Base-by-base conservation (phyloP, 2,888 invertebrate genomes). In the Dyspetes luteomarginatus region DNA sequence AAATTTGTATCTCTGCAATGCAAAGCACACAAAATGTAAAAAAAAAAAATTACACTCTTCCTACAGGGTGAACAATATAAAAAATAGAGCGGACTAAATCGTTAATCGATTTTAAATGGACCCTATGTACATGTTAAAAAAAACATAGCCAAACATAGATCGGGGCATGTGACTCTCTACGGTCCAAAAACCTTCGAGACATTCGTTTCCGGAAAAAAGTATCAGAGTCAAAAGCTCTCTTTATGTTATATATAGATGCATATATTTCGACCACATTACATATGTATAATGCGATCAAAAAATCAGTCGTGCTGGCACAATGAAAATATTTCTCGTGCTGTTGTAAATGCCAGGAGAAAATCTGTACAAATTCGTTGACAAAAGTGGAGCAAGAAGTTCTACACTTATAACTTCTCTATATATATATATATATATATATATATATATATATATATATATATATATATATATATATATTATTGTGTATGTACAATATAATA, bases 201-300 rank as follows among this genome's bases (percentile, higher is more conserved):
- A 55, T 56, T 74, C 48, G 48, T 56, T 65, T 74, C 64, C 64
- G 65, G 65, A 41, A 24, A 50, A 48, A 60, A 36, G 24, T 41
- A 17, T 7, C 43, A 24, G 9, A 48, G 50, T 36, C 30, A 67
- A 67, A 52, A n/a, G n/a, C n/a, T 15, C 48, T 48, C 1, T 17
- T 17, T 4, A 15, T 48, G 17, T 48, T 48, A 48, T 48, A 15
- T 50, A 71, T 30, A 58, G 43, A 36, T 12, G 50, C 60, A 58
- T 41, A 30, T 62, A 7, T 45, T 4, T 56, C n/a, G n/a, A n/a
- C n/a, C n/a, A n/a, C n/a, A n/a, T n/a, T n/a, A n/a, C n/a, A n/a
- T 2, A 17, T 15, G 24, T 45, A 45, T 12, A 36, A 30, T 48
- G 48, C 62, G 72, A 62, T 17, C 9, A 9, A n/a, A n/a, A n/a